Conservation (phyloP, 2,888 invertebrate species). For the Cataglyphis altisquamis region DNA sequence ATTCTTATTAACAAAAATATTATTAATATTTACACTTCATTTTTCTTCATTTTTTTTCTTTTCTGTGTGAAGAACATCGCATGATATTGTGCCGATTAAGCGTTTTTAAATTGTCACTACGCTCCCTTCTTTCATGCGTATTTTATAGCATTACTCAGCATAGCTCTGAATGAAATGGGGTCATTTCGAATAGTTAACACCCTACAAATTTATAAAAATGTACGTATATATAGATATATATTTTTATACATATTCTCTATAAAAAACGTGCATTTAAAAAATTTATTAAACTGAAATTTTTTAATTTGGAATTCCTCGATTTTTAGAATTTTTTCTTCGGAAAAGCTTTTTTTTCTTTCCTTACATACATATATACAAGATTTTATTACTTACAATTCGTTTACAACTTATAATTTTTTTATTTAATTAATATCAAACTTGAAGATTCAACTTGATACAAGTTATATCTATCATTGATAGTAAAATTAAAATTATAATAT, state of each 20-base stretch:
- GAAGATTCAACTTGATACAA: not conserved
- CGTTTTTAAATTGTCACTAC: conserved; percentile 37
- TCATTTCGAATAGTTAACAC: conserved; percentile 42
- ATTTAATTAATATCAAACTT: not conserved
- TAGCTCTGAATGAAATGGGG: conserved; percentile 27
- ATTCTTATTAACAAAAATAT: not conserved
- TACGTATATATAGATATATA: not conserved
- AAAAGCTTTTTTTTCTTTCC: conserved; percentile 10
- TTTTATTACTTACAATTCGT: not conserved
- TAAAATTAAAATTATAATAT: not conserved
- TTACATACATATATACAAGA: not conserved
- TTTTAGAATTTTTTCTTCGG: conserved; percentile 31
- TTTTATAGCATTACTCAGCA: conserved; percentile 41
- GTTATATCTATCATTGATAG: not conserved
- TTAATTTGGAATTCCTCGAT: conserved; percentile 30
- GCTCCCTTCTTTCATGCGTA: not conserved
- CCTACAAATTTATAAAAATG: conserved; percentile 13
- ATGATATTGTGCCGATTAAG: conserved; percentile 19
- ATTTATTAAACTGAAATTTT: conserved; percentile 66
- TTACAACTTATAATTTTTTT: not conserved
- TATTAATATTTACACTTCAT: not conserved
- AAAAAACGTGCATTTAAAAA: conserved; percentile 68
- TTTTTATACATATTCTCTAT: conserved; percentile 24
- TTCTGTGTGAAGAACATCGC: not conserved
- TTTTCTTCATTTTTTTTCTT: not conserved